Conservation (phyloP, 1,140 invertebrate genomes). For the Ips nitidus region DNA sequence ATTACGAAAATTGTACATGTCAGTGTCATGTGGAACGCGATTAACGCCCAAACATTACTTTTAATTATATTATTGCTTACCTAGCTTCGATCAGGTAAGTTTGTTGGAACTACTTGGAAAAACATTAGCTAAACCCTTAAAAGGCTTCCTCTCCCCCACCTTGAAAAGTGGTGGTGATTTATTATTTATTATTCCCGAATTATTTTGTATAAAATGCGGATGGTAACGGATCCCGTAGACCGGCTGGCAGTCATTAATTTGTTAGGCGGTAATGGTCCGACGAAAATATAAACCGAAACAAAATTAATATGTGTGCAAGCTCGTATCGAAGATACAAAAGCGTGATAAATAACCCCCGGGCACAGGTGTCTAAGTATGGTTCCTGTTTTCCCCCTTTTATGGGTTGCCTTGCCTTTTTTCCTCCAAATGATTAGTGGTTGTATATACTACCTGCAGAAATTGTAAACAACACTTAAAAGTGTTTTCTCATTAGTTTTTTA, state of each 20-base stretch:
- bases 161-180: slow-evolving; percentile 10
- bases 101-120: no score
- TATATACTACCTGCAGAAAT: no score
- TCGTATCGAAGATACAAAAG: slow-evolving; percentile 31
- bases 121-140: no score
- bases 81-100: background rate
- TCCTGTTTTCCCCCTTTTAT: slow-evolving; percentile 4
- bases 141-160: background rate
- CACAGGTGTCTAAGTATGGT: slow-evolving; percentile 22
- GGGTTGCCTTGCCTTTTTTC: background rate
- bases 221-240: slow-evolving; percentile 12
- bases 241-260: slow-evolving; percentile 32
- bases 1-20: slow-evolving; percentile 30
- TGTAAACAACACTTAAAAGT: no score
- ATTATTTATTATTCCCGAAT: slow-evolving; percentile 31
- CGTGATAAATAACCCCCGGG: slow-evolving; percentile 30
- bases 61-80: slow-evolving; percentile 4
- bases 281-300: slow-evolving; percentile 36
- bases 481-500: no score
- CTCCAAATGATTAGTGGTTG: background rate
- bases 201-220: slow-evolving; percentile 28
- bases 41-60: background rate
- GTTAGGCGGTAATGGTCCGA: slow-evolving; percentile 32
- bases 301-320: slow-evolving; percentile 34
- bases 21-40: slow-evolving; percentile 13